These are phyloP conservation scores for Campoplex nolae DNA, from an alignment of 2,888 invertebrate species.

Conservation along the genomic window DNA sequence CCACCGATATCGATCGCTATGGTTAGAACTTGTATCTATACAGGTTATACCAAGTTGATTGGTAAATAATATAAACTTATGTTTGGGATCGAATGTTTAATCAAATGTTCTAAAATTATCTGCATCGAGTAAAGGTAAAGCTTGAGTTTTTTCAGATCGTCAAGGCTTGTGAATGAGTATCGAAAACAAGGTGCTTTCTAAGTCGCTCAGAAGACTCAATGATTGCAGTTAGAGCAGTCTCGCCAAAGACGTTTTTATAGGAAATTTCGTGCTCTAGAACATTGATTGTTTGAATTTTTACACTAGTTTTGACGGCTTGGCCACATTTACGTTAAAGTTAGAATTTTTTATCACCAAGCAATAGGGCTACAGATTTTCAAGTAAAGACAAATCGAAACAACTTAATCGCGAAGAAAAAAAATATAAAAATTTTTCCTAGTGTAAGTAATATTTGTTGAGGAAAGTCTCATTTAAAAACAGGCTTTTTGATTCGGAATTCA, in stretches of 20 bases:
- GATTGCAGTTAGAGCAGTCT: background rate
- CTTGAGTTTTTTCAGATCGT: background rate
- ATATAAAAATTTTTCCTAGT: background rate
- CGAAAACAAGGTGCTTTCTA: too few species aligned
- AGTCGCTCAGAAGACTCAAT: background rate
- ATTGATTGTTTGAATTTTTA: background rate
- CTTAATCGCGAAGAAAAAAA: background rate
- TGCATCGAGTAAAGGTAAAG: background rate
- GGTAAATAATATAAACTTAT: background rate
- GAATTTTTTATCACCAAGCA: background rate
- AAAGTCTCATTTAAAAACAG: background rate
- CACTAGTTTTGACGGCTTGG: background rate
- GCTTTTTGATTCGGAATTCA: background rate
- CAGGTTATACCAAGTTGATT: background rate
- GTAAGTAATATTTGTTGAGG: background rate
- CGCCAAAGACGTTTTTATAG: background rate
- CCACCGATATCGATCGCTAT: background rate
- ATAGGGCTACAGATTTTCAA: background rate
- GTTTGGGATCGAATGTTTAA: background rate
- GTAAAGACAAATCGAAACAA: background rate
- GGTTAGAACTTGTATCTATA: constrained; percentile 20
- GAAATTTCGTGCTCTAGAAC: background rate
- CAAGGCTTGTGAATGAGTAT: too few species aligned
- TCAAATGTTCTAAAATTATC: background rate
- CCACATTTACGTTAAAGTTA: background rate